A percentile compares a stretch with the other conserved stretches of the same genome.
These are phyloP conservation scores for Campylomormyrus numenius DNA, from an alignment of 2,113 vertebrate species.

Conservation along the genomic window DNA sequence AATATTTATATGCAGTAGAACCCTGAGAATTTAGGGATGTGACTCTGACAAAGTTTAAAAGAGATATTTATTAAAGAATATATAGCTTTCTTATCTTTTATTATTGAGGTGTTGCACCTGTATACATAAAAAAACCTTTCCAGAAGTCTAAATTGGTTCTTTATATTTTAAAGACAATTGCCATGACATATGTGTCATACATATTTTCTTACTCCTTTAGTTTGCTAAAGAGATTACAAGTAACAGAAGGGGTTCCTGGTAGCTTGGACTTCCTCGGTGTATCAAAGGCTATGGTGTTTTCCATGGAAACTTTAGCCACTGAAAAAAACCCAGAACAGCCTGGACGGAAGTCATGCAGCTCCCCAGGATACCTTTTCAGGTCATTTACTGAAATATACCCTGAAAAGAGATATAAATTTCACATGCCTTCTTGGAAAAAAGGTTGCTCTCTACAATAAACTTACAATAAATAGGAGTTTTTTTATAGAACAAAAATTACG, in stretches of 20 bases:
- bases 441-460: background rate
- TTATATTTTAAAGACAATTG: background rate
- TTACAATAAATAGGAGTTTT: background rate
- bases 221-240: background rate
- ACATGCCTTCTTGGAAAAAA: background rate
- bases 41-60: background rate
- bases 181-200: background rate
- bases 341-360: constrained; percentile 45
- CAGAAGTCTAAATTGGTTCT: background rate
- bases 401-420: constrained; percentile 24
- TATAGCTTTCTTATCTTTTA: background rate
- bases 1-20: background rate
- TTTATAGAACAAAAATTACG: background rate
- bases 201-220: background rate
- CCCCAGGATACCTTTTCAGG: constrained; percentile 50
- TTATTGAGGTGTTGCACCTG: background rate
- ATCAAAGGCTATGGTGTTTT: background rate
- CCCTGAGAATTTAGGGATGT: background rate
- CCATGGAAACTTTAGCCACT: constrained; percentile 27
- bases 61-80: background rate
- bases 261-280: background rate
- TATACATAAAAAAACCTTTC: background rate
- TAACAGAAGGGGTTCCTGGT: background rate
- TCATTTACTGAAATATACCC: constrained; percentile 46
- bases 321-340: constrained; percentile 34